Base-by-base conservation (phyloP, 2,888 invertebrate species). In the Stenotaenia linearis region DNA sequence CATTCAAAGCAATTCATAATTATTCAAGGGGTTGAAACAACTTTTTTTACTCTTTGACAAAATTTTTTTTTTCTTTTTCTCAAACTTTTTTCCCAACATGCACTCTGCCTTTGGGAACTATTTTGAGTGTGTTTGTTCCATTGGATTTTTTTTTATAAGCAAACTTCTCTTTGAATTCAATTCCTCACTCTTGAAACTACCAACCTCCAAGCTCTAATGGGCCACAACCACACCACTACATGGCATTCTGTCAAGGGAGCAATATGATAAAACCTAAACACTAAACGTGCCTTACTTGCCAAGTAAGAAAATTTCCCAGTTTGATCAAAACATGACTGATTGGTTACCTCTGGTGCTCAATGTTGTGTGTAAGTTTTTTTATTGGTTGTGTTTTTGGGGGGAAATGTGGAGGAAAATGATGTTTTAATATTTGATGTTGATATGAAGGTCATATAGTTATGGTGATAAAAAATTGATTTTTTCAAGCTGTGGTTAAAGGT, bases 291-390 rank as follows among this genome's bases (percentile, higher is more conserved):
- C 10, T 56, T 56, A 56, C 21, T 56, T 56, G 56, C 23, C 56
- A 56, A 56, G 12, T 40, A 69, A 28, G 69, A 69, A 69, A 25
- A n/a, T n/a, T 69, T 69, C 30, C 75, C 2, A 28, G 28, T 28
- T 28, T 32, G 25, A 69, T 75, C 6, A 75, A n/a, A 30, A 28
- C 32, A 75, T 32, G 75, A 75, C n/a, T n/a, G 75, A 75, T n/a
- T 75, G 75, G 75, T 75, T 75, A n/a, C 75, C 75, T 32, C 28
- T 75, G n/a, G 32, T 75, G 4, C 32, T 75, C 25, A 75, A 75
- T 28, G 32, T 75, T 75, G 75, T 75, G 1, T 75, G 75, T 75
- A 75, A 75, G 75, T 75, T 28, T 25, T 69, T 69, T 69, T 28
- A 3, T 25, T 25, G 2, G 1, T 18, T 69, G 3, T 69, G 6